Conservation (phyloP, 1,140 invertebrate genomes). For the Onthophagus taurus region DNA sequence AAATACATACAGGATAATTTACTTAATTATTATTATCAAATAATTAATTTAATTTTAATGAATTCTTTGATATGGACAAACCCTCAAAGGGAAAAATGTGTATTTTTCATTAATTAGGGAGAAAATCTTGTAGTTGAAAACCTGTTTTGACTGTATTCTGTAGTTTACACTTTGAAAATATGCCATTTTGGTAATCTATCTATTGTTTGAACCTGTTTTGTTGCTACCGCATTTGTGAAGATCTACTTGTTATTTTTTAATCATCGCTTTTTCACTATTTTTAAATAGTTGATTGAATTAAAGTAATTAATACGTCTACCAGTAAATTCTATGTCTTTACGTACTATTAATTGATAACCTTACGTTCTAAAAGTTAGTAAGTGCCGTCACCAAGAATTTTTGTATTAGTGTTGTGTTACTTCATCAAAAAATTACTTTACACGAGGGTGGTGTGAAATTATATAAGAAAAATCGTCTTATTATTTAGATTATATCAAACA, state of each 20-base stretch:
- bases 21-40: no score
- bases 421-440: no score
- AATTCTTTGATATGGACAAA: no score
- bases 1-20: no score
- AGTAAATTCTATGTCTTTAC: conserved; percentile 28
- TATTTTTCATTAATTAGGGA: no score
- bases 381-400: conserved; percentile 35
- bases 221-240: conserved; percentile 36
- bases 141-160: no score
- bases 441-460: no score
- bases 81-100: no score
- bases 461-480: conserved; percentile 30
- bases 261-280: conserved; percentile 2
- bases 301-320: conserved; percentile 1
- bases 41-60: no score
- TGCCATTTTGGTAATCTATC: conserved; percentile 16
- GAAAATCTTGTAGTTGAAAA: no score
- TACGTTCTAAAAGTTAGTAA: conserved; percentile 24
- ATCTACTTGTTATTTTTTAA: conserved; percentile 8
- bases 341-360: conserved; percentile 23
- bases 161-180: no score
- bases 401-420: conserved; percentile 37
- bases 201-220: conserved; percentile 32
- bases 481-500: conserved; percentile 32
- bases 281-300: conserved; percentile 6